Conservation (phyloP, 92 coral and sea anemone species). For the Hydrozoanthus gracilis region DNA sequence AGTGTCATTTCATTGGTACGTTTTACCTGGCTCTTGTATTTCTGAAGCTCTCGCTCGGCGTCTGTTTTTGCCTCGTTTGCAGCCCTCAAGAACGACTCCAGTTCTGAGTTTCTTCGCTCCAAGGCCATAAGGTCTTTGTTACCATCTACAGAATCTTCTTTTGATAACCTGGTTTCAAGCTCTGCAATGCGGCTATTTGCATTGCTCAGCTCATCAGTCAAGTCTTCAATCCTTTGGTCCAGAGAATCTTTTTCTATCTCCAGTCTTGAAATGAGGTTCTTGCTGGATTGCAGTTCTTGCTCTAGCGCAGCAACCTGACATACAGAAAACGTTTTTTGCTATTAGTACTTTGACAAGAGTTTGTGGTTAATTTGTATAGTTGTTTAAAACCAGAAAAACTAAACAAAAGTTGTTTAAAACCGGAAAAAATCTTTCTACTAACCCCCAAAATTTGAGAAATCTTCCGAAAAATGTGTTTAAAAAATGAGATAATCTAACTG, state of each 20-base stretch:
- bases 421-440: too few relatives aligned
- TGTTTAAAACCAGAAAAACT: background rate
- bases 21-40: constrained; percentile 59
- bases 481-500: too few relatives aligned
- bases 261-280: constrained; percentile 60
- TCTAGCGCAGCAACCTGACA: constrained; percentile 61
- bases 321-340: background rate
- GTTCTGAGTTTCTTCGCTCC: constrained; percentile 60
- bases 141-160: constrained; percentile 63
- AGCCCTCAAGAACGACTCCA: constrained; percentile 75
- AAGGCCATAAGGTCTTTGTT: constrained; percentile 59
- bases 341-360: background rate
- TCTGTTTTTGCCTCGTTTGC: constrained; percentile 69
- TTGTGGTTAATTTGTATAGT: background rate
- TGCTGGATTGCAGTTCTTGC: constrained; percentile 76
- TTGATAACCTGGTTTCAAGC: constrained; percentile 72
- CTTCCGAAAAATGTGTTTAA: too few relatives aligned
- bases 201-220: constrained; percentile 76
- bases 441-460: too few relatives aligned
- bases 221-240: constrained; percentile 67
- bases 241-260: constrained; percentile 56
- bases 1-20: background rate
- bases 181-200: constrained; percentile 67
- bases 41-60: constrained; percentile 74
- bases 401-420: background rate